Evolutionary conservation across 2,797 vertebrate species (phyloP), one percentile per base, ranked within the genome.

Genomic region (Urophycis tenuis): DNA sequence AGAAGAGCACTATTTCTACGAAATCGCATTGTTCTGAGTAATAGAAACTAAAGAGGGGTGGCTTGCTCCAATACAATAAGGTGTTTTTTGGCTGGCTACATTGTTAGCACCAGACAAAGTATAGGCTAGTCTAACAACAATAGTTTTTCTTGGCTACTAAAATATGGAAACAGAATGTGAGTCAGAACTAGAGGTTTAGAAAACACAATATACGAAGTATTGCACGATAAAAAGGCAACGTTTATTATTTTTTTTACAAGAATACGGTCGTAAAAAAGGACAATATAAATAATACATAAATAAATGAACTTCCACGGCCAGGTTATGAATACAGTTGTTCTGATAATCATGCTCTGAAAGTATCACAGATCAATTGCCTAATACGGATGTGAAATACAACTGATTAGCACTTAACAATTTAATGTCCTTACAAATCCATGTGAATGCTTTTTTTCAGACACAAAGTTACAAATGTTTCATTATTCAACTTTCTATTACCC

Each of bases 241-340:
- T 67, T 67, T 29, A 67, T 67, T 67, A 29, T 67, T 29, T 67
- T 67, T 67, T 29, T 67, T 67, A 25, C 60, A 67, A 67, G 60
- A 67, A 67, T 67, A 67, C 11, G 10, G 9, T 29, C 10, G 60
- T 67, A 67, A 29, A n/a, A 67, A 67, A 67, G 60, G n/a, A 29
- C 60, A 67, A 67, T 67, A 67, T 67, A 67, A 67, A 67, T 14
- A 29, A 67, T 12, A 67, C 25, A 67, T 67, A 25, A 67, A 67
- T 67, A 67, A 29, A 67, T 12, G 60, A n/a, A 64, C 53, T 29
- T 64, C n/a, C 6, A 64, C 10, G 53, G n/a, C 53, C n/a, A 64
- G 14, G 35, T 64, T n/a, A 64, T n/a, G 53, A 64, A n/a, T 35
- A 8, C 17, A 53, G 53, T 29, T 64, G 1, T 64, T 64, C n/a